Evolutionary conservation across 2,888 invertebrate species (phyloP).

Genomic region (Helleia helle): DNA sequence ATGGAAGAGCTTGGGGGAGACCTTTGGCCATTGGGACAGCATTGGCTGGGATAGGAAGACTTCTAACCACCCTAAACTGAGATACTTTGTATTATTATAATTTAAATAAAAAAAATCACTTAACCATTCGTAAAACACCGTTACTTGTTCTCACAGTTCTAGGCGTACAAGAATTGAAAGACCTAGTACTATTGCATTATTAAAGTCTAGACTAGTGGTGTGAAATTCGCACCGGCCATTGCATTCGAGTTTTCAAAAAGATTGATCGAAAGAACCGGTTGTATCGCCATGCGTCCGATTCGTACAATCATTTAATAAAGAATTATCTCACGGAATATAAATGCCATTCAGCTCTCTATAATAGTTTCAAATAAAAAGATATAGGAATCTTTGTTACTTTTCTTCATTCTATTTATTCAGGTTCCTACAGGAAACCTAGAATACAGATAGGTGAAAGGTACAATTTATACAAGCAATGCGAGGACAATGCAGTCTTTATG

Average conservation of each 20-base stretch:
- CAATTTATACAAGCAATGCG: not conserved
- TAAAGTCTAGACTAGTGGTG: constrained; percentile 60
- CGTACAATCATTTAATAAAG: constrained; percentile 14
- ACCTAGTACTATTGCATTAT: constrained; percentile 42
- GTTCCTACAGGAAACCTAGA: not conserved
- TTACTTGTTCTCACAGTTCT: constrained; percentile 59
- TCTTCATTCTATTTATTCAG: not conserved
- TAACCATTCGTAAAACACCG: no score
- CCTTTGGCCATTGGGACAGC: no score
- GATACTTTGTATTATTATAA: no score
- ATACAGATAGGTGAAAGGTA: not conserved
- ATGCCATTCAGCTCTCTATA: constrained; percentile 1
- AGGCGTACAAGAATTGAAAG: constrained; percentile 40
- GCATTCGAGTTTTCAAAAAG: constrained; percentile 63
- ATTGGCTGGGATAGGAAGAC: no score
- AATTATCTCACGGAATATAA: constrained; percentile 13
- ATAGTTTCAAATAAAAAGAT: constrained; percentile 5
- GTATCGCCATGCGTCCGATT: constrained; percentile 25
- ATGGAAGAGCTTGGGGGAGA: no score
- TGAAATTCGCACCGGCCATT: constrained; percentile 63
- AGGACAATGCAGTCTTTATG: not conserved
- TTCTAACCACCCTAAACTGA: no score
- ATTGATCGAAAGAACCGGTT: constrained; percentile 62
- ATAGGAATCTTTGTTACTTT: not conserved
- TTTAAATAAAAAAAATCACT: no score